These are phyloP conservation scores for Coturnix japonica DNA, from an alignment of 2,113 vertebrate genomes.

Conservation along the genomic window DNA sequence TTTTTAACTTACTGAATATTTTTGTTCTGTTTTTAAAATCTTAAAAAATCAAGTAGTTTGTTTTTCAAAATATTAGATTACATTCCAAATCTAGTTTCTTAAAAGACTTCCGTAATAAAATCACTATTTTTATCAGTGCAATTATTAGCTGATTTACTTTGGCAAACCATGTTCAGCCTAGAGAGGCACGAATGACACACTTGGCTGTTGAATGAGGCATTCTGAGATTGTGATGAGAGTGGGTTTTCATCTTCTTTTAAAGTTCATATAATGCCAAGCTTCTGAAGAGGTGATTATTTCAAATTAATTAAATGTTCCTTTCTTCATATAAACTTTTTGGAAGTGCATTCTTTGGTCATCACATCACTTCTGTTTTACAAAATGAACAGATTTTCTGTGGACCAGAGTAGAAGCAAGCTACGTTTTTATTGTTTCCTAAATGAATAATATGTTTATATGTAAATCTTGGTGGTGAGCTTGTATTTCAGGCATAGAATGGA, in stretches of 20 bases:
- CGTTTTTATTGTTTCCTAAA: background rate
- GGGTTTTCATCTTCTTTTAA: constrained; percentile 24
- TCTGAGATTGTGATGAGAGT: background rate
- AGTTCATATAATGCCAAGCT: background rate
- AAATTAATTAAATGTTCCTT: background rate
- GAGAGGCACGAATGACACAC: background rate
- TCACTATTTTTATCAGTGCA: background rate
- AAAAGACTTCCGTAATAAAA: background rate
- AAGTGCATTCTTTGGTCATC: background rate
- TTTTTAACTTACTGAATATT: background rate
- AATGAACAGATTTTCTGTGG: background rate
- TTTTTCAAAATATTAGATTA: constrained; percentile 32
- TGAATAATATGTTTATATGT: background rate
- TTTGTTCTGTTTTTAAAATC: background rate
- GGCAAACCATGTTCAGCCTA: background rate
- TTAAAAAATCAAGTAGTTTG: constrained; percentile 12
- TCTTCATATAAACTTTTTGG: background rate
- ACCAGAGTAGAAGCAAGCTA: background rate
- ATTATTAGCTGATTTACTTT: constrained; percentile 41
- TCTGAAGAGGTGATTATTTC: constrained; percentile 16
- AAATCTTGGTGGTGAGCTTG: background rate
- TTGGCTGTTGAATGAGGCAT: constrained; percentile 24
- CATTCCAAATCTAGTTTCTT: constrained; percentile 43
- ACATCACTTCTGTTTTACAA: background rate
- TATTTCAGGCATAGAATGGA: background rate